A percentile compares a stretch with the other conserved stretches of the same genome.
phyloP scores from a whole-genome alignment of 2,797 vertebrate species.

The Harpagifer antarcticus region DNA sequence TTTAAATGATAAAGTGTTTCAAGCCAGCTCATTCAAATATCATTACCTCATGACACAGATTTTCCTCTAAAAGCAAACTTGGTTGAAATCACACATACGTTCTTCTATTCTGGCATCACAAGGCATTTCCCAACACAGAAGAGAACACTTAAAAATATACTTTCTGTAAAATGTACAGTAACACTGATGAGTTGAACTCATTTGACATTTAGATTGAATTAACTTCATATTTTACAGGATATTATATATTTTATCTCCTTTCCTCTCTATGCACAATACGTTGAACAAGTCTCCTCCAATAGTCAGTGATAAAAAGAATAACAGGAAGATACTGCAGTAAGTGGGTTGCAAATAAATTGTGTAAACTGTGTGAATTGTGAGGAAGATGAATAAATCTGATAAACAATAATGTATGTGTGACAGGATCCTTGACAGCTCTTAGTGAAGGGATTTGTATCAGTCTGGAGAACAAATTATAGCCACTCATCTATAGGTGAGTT shows the following conservation, averaged over 20 bases:
- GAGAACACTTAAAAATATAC: slow-evolving; percentile 6
- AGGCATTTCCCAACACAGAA: slow-evolving; percentile 18
- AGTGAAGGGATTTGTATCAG: slow-evolving; percentile 27
- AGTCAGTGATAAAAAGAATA: slow-evolving; percentile 2
- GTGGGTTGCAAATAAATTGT: neutral
- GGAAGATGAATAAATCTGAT: neutral
- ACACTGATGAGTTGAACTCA: slow-evolving; percentile 9
- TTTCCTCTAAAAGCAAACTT: slow-evolving; percentile 38
- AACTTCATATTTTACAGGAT: neutral
- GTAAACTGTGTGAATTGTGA: slow-evolving; percentile 28
- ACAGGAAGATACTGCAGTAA: neutral
- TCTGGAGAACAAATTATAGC: slow-evolving; percentile 33
- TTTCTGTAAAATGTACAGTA: slow-evolving; percentile 6
- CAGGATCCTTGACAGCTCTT: slow-evolving; percentile 24
- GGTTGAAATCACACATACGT: slow-evolving; percentile 25
- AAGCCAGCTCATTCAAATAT: slow-evolving; percentile 29
- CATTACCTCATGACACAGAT: slow-evolving; percentile 20
- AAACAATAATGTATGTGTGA: slow-evolving; percentile 2
- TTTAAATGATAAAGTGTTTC: slow-evolving; percentile 43
- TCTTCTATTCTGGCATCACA: slow-evolving; percentile 35
- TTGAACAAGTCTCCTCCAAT: slow-evolving; percentile 2
- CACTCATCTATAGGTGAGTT: neutral
- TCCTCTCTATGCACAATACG: slow-evolving; percentile 8
- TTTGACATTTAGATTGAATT: slow-evolving; percentile 25
- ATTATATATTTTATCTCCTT: neutral